Conservation (phyloP, 2,113 vertebrate genomes). For the Micronycteris hirsuta region DNA sequence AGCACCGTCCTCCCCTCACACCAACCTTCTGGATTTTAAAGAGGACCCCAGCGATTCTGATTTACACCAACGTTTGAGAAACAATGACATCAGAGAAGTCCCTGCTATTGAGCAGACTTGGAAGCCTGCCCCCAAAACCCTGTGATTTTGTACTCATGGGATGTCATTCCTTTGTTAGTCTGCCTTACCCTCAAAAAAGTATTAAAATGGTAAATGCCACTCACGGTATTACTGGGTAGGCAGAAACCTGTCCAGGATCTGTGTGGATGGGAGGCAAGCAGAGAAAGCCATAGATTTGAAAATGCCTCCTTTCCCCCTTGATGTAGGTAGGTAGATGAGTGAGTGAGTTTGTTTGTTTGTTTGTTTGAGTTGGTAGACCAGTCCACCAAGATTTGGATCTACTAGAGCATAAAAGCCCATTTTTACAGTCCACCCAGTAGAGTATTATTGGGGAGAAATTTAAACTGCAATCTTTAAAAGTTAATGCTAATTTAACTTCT, state of each 20-base stretch:
- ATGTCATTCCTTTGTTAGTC: neutral
- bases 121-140: neutral
- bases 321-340: neutral
- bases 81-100: neutral
- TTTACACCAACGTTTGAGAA: neutral
- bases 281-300: neutral
- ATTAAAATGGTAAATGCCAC: neutral
- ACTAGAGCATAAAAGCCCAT: neutral
- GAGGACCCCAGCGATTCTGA: neutral
- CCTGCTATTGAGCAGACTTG: neutral
- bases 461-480: constrained; percentile 18
- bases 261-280: neutral
- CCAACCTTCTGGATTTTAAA: neutral
- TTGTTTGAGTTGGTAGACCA: neutral
- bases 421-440: neutral
- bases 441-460: neutral
- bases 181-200: neutral
- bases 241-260: neutral
- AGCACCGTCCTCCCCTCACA: neutral
- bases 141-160: neutral
- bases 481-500: neutral
- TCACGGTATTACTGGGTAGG: neutral
- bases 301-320: neutral
- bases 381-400: neutral
- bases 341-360: neutral